phyloP scores from a whole-genome alignment of 2,888 invertebrate genomes.

The Panorpa germanica region DNA sequence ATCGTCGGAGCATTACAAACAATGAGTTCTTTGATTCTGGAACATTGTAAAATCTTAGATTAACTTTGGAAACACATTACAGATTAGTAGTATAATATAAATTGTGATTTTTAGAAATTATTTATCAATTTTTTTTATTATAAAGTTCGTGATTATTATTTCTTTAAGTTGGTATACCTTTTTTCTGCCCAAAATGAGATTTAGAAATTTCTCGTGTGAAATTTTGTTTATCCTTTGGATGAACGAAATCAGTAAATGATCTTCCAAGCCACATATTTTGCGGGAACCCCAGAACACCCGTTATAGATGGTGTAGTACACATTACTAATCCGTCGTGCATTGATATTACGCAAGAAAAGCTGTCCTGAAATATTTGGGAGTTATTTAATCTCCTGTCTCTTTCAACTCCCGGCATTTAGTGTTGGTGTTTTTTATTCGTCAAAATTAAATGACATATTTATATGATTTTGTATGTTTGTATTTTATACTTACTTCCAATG shows the following conservation, averaged over 20 bases:
- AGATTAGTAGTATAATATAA: neutral
- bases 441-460: too few relatives aligned
- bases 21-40: constrained; percentile 28
- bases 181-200: too few relatives aligned
- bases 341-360: constrained; percentile 63
- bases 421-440: neutral
- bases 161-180: too few relatives aligned
- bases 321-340: constrained; percentile 69
- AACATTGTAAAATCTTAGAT: constrained; percentile 10
- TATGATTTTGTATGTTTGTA: too few relatives aligned
- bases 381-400: too few relatives aligned
- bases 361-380: constrained; percentile 44
- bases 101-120: too few relatives aligned
- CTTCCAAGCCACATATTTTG: constrained; percentile 72
- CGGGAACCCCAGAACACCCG: constrained; percentile 53
- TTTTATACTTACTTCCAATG: too few relatives aligned
- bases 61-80: neutral
- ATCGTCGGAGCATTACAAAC: constrained; percentile 46
- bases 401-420: constrained; percentile 3
- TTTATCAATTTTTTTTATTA: too few relatives aligned
- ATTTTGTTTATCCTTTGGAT: constrained; percentile 53
- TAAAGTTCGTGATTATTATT: too few relatives aligned
- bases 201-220: too few relatives aligned
- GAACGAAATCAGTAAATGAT: constrained; percentile 73
- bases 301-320: constrained; percentile 50